Evolutionary conservation across 2,888 invertebrate species (phyloP).

Genomic region (Orthosia gothica): DNA sequence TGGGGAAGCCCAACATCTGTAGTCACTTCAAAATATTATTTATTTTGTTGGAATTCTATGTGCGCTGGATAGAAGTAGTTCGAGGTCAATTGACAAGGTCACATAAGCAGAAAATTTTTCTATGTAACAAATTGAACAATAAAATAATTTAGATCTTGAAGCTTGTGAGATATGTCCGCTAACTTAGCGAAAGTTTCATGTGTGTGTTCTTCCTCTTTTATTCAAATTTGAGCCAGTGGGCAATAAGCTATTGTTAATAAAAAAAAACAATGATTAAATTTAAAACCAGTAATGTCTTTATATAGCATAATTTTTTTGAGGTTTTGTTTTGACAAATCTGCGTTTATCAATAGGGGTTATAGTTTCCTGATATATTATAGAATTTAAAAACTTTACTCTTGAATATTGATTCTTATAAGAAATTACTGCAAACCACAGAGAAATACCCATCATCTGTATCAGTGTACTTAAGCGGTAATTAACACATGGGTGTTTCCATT

Average conservation of each 20-base stretch:
- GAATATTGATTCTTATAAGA: neutral
- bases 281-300: neutral
- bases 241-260: neutral
- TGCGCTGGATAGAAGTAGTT: slow-evolving; percentile 3
- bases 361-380: neutral
- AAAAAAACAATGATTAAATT: neutral
- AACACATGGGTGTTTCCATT: neutral
- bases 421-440: neutral
- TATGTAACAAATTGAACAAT: slow-evolving; percentile 5
- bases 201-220: neutral
- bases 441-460: neutral
- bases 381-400: no score
- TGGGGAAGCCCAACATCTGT: slow-evolving; percentile 6
- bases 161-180: neutral
- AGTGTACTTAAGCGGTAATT: neutral
- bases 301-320: neutral
- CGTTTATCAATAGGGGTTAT: neutral
- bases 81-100: slow-evolving; percentile 37
- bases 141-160: slow-evolving; percentile 3
- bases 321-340: neutral
- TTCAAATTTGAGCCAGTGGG: neutral
- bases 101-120: neutral
- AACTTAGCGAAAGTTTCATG: neutral
- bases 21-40: neutral
- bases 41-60: slow-evolving; percentile 2